A percentile compares a stretch with the other conserved stretches of the same genome.
Evolutionary conservation across 2,797 vertebrate species (phyloP).

Genomic region (Nasua narica): DNA sequence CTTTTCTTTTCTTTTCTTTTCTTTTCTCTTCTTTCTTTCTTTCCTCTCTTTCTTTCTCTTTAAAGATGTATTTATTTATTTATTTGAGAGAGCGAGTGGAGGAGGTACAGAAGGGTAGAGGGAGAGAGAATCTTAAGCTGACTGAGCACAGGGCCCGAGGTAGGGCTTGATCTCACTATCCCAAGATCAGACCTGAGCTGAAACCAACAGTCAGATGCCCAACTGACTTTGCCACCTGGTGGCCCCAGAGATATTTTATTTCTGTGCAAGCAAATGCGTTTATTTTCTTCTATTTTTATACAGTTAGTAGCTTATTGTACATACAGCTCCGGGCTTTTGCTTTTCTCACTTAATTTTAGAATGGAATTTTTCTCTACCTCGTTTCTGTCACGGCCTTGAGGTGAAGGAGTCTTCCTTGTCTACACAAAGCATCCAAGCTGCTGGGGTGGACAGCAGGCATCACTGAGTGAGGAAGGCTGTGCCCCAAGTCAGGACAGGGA

Average conservation of each 20-base stretch:
- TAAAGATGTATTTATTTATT: not conserved
- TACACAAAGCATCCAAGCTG: not conserved
- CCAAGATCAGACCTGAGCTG: not conserved
- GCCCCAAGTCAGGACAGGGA: not conserved
- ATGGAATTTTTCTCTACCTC: not conserved
- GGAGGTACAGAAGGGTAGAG: not conserved
- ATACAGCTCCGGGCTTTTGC: not conserved
- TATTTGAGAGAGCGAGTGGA: not conserved
- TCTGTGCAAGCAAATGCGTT: not conserved
- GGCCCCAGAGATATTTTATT: not conserved
- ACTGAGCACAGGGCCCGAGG: not conserved
- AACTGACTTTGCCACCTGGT: not conserved
- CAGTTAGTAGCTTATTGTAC: not conserved
- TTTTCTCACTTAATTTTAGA: not conserved
- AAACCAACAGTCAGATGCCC: not conserved
- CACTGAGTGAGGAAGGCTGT: not conserved
- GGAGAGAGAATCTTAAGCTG: not conserved
- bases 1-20: no score
- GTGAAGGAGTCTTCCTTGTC: not conserved
- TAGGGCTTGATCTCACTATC: not conserved
- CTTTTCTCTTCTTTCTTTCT: no score
- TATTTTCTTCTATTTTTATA: not conserved
- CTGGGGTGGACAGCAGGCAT: not conserved
- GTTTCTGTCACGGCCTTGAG: not conserved
- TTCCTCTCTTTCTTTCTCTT: not conserved